Conservation (phyloP, 2,113 vertebrate species). For the Corydoras maculifer region DNA sequence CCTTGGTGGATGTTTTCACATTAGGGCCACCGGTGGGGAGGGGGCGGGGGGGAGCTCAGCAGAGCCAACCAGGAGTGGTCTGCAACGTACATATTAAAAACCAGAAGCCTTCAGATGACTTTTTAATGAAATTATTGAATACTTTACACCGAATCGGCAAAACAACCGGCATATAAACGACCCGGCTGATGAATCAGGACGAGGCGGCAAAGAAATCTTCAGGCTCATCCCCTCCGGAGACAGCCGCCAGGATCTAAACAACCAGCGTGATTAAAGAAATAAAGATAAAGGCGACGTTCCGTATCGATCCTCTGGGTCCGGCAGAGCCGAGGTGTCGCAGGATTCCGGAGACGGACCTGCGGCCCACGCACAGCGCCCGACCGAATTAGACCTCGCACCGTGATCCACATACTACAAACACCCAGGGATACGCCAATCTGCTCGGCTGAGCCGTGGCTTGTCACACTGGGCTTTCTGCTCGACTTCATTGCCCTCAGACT, state of each 20-base stretch:
- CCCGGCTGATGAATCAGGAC: not conserved
- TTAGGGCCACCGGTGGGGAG: too few relatives aligned
- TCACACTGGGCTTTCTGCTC: conserved; percentile 30
- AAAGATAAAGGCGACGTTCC: conserved; percentile 2
- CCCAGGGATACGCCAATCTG: conserved; percentile 22
- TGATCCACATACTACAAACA: conserved; percentile 17
- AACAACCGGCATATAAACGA: too few relatives aligned
- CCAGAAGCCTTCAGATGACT: too few relatives aligned
- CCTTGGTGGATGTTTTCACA: too few relatives aligned
- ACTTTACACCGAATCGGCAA: too few relatives aligned
- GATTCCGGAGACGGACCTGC: not conserved
- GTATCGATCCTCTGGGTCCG: not conserved
- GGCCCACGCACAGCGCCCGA: conserved; percentile 21
- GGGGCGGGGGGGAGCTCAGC: too few relatives aligned
- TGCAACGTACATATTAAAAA: too few relatives aligned
- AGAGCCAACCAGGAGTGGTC: too few relatives aligned
- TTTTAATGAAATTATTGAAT: too few relatives aligned
- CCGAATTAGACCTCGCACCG: conserved; percentile 20
- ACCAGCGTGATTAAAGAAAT: not conserved
- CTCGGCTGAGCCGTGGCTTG: conserved; percentile 6
- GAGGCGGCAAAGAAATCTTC: not conserved
- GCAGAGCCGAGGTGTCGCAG: not conserved
- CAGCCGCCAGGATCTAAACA: not conserved
- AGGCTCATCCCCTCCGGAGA: not conserved
- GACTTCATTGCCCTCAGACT: conserved; percentile 28